phyloP scores from a whole-genome alignment of 2,797 vertebrate genomes.

The Melanotaenia parkinsoni region DNA sequence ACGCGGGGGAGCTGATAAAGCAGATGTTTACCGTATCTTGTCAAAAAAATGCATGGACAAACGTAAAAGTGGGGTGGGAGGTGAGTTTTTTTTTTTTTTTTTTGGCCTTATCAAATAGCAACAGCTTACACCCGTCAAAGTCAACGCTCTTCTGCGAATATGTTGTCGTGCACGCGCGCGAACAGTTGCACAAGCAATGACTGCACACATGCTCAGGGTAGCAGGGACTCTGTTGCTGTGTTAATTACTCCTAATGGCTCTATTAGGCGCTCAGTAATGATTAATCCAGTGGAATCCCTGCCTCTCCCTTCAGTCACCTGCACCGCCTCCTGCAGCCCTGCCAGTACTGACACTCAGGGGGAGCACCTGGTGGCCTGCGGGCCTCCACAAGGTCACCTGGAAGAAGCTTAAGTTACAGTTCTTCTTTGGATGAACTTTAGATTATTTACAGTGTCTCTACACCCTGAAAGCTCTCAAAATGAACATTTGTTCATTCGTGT shows the following conservation, averaged over 20 bases:
- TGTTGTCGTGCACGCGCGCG: background rate
- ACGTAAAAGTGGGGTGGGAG: constrained; percentile 5
- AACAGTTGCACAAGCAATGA: background rate
- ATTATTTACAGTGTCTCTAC: background rate
- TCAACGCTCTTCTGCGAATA: constrained; percentile 24
- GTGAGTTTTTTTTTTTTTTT: constrained; percentile 1
- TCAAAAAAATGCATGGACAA: constrained; percentile 33
- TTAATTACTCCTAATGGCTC: constrained; percentile 82
- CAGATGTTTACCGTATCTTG: constrained; percentile 55
- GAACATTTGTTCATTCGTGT: background rate
- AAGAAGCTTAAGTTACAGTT: constrained; percentile 20
- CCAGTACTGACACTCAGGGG: constrained; percentile 32
- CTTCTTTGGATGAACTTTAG: background rate
- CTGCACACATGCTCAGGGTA: constrained; percentile 50
- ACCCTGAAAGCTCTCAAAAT: background rate
- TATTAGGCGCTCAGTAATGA: constrained; percentile 70
- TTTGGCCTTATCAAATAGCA: constrained; percentile 33
- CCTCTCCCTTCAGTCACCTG: constrained; percentile 66
- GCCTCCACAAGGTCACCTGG: constrained; percentile 64
- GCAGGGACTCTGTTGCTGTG: constrained; percentile 59
- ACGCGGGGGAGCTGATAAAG: constrained; percentile 17
- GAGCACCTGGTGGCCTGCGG: constrained; percentile 35
- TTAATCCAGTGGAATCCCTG: constrained; percentile 68
- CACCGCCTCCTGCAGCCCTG: constrained; percentile 27
- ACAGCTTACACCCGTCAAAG: constrained; percentile 58